phyloP scores from a whole-genome alignment of 2,797 vertebrate species.

The Sparidentex hasta region DNA sequence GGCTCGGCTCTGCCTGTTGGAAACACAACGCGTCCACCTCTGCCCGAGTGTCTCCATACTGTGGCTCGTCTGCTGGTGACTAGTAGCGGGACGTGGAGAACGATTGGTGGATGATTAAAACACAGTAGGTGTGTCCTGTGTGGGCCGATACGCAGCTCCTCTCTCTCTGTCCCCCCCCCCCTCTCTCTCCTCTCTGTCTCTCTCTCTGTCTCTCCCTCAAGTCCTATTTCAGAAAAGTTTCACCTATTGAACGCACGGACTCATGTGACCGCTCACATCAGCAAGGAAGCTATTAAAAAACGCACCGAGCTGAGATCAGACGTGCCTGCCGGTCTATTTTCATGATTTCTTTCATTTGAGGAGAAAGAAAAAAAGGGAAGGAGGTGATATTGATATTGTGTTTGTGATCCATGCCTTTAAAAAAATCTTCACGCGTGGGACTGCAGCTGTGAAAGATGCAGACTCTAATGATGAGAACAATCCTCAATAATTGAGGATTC shows the following conservation, averaged over 20 bases:
- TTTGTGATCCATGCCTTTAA: background rate
- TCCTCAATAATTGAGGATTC: no score
- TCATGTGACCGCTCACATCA: slow-evolving; percentile 45
- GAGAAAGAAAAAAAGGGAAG: background rate
- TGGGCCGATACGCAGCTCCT: slow-evolving; percentile 31
- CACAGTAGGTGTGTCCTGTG: slow-evolving; percentile 66
- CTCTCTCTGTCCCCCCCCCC: background rate
- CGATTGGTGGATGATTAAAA: slow-evolving; percentile 50
- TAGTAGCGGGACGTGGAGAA: background rate
- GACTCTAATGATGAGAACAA: background rate
- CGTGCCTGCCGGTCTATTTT: slow-evolving; percentile 15
- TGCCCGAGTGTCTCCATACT: slow-evolving; percentile 39
- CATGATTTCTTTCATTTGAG: background rate
- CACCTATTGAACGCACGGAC: slow-evolving; percentile 17
- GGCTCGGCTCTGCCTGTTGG: slow-evolving; percentile 23
- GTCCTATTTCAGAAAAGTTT: slow-evolving; percentile 45
- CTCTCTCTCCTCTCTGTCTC: no score
- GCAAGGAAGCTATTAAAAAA: slow-evolving; percentile 28
- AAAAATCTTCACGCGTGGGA: background rate
- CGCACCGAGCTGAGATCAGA: background rate
- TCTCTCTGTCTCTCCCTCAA: background rate
- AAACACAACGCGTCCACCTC: slow-evolving; percentile 42
- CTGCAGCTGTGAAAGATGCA: background rate
- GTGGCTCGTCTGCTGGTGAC: slow-evolving; percentile 12
- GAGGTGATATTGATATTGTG: slow-evolving; percentile 2